Base-by-base conservation (phyloP, 2,797 vertebrate species). In the Cygnus olor region DNA sequence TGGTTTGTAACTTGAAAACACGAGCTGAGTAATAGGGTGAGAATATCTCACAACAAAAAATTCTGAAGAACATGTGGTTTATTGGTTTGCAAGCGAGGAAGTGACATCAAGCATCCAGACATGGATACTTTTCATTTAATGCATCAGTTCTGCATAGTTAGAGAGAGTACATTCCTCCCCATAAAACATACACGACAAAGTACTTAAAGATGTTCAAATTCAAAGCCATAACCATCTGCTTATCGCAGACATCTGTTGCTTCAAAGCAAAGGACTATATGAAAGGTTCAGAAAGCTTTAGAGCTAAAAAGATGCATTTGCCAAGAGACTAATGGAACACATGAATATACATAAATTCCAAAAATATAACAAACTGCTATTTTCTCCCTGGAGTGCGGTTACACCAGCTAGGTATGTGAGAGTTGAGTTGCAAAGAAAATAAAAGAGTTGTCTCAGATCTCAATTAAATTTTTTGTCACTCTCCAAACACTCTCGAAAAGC, bases 1-100 rank as follows among this genome's bases (percentile, higher is more conserved):
- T 89, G 63, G 70, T 95, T 97, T 97, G 94, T 89, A 94, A 93
- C 90, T 94, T 38, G 64, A 96, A 97, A 94, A 92, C 89, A 94
- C 61, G 89, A 86, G 89, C 84, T 90, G 91, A 96, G 79, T 90
- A 94, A 94, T 51, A 66, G 72, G 53, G 65, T 84, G 79, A 97
- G 97, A 95, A 85, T 89, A 88, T 56, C 38, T 69, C 66, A 72
- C 71, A 82, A 90, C 28, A 88, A 95, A 92, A 95, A 80, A 79
- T 71, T 32, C 70, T 84, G 64, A 65, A 89, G 90, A 88, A 85
- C 47, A 64, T 65, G 56, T 72, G 51, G 72, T 70, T 93, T 95
- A 78, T 95, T 95, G 89, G 30, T 87, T 90, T 90, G 82, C 58
- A 69, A 83, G 40, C 54, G 91, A 77, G 81, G 74, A 94, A 96